Conservation (phyloP, 2,113 vertebrate genomes). For the Sisor rabdophorus region DNA sequence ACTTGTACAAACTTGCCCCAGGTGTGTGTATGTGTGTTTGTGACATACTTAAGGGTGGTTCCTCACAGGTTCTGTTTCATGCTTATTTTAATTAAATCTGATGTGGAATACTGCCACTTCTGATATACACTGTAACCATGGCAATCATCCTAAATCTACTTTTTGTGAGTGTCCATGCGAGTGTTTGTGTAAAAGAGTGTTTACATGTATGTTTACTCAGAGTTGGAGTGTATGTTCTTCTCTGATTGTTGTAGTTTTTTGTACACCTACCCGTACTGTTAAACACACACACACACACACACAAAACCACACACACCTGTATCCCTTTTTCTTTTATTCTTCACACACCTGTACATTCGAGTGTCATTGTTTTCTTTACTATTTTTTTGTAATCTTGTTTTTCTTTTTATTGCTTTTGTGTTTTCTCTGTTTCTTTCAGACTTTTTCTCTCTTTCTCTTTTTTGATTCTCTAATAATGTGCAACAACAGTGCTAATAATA, state of each 20-base stretch:
- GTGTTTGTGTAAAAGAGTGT: neutral
- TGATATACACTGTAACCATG: neutral
- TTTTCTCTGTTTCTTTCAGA: conserved; percentile 27
- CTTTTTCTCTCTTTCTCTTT: conserved; percentile 39
- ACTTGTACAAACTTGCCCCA: conserved; percentile 21
- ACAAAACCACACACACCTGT: conserved; percentile 55
- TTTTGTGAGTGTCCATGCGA: neutral
- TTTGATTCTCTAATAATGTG: conserved; percentile 3
- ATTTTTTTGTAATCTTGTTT: conserved; percentile 48
- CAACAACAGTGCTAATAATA: neutral
- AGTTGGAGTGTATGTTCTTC: neutral
- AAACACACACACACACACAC: conserved; percentile 19
- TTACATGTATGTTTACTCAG: neutral
- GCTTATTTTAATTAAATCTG: neutral
- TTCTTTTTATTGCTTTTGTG: conserved; percentile 41
- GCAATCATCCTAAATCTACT: neutral
- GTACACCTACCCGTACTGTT: neutral
- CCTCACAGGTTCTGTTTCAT: conserved; percentile 35
- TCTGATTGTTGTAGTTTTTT: neutral
- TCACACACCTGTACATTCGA: conserved; percentile 39
- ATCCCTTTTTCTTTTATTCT: conserved; percentile 1
- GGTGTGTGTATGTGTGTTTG: neutral
- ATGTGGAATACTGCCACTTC: neutral
- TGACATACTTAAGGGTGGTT: conserved; percentile 34
- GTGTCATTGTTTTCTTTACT: conserved; percentile 42